These are phyloP conservation scores for Betta splendens DNA, from an alignment of 2,797 vertebrate species.

Conservation along the genomic window DNA sequence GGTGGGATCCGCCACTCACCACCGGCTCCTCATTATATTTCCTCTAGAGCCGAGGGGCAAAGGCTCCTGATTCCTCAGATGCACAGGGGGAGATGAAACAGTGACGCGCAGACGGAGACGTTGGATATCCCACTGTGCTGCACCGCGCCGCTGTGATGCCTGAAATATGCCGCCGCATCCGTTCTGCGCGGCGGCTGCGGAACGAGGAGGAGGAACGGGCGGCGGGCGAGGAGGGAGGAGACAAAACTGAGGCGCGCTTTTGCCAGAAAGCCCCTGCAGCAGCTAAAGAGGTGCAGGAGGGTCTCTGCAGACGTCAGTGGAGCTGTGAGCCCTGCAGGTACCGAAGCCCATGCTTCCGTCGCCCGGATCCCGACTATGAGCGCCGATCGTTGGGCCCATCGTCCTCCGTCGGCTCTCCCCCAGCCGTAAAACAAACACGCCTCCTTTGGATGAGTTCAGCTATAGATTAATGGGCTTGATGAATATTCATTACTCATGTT, in stretches of 20 bases:
- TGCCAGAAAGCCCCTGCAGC: constrained; percentile 17
- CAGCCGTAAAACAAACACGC: constrained; percentile 57
- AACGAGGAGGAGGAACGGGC: constrained; percentile 21
- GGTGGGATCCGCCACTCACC: constrained; percentile 26
- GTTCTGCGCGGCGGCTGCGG: constrained; percentile 39
- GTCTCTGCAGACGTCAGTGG: constrained; percentile 47
- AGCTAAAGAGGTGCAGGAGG: constrained; percentile 6
- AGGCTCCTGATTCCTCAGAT: constrained; percentile 48
- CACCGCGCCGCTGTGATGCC: constrained; percentile 35
- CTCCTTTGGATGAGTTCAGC: constrained; percentile 53
- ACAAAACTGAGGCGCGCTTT: constrained; percentile 48
- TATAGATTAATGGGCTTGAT: constrained; percentile 66
- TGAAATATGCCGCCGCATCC: constrained; percentile 45
- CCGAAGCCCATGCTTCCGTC: not conserved
- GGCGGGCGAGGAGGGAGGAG: constrained; percentile 36
- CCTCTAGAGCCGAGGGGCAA: constrained; percentile 48
- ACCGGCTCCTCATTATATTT: constrained; percentile 60
- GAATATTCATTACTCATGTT: constrained; percentile 64
- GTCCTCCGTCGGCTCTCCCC: constrained; percentile 36
- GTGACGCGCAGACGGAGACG: constrained; percentile 9
- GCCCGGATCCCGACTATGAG: not conserved
- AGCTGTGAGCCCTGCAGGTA: constrained; percentile 36
- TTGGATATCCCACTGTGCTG: constrained; percentile 48
- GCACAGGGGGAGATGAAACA: constrained; percentile 36
- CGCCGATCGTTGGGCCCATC: constrained; percentile 19